Base-by-base conservation (phyloP, 1,140 invertebrate genomes). In the Aphaenogaster floridana region DNA sequence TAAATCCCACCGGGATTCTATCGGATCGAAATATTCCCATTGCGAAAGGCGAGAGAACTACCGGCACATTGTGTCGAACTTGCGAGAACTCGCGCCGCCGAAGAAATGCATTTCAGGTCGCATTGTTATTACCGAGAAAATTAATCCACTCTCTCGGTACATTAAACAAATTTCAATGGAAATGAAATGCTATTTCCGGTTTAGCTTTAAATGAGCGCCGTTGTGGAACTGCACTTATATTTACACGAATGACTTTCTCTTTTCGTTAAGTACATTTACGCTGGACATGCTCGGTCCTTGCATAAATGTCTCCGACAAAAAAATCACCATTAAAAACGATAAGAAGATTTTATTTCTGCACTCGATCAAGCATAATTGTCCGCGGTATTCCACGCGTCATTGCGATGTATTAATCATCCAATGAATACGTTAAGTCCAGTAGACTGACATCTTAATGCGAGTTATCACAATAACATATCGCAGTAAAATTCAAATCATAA, bases 361-460 rank as follows among this genome's bases (percentile, higher is more conserved):
- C 76, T 45, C 42, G 76, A 78, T 63, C 59, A 78, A 78, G 42
- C 13, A 63, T 78, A 78, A 78, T 59, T 78, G 39, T 64, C 42
- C 42, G 15, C 21, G 57, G 3, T 34, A 34, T 63, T 78, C 28
- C 64, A 78, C 57, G 28, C 15, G 42, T 78, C 57, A 63, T 48
- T 34, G 76, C 59, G 57, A 78, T 48, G 39, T 63, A 78, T 78
- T 78, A 76, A 78, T 63, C 57, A 48, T 63, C 8, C 42, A 13
- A 45, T 64, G 39, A 78, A 78, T 78, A 45, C 54, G 15, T 45
- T 48, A 45, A 45, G 13, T n/a, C 28, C 21, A 61, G 39, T 42
- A 34, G 21, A 45, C 8, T 78, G 57, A 63, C 39, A 9, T 63
- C 21, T 45, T 63, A 45, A 61, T 48, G 13, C n/a, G 8, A n/a